Conservation (phyloP, 2,113 vertebrate genomes). For the Megaleporinus macrocephalus region DNA sequence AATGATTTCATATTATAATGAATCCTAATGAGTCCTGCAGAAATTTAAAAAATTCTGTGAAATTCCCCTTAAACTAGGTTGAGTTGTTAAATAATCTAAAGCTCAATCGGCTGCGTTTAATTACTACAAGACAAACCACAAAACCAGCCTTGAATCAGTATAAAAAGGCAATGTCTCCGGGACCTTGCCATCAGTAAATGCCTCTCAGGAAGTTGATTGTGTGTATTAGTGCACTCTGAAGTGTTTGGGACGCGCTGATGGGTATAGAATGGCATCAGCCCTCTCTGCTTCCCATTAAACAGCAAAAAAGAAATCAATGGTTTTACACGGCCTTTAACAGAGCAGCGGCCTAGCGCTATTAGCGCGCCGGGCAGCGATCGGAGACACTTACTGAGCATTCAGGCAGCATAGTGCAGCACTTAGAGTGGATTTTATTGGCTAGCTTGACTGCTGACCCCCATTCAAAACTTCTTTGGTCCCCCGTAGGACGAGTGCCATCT, state of each 20-base stretch:
- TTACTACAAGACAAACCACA: too few species aligned
- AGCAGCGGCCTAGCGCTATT: constrained; percentile 43
- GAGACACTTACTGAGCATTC: constrained; percentile 89
- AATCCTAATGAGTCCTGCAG: too few species aligned
- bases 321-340: constrained; percentile 20
- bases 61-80: too few species aligned
- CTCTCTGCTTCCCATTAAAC: constrained; percentile 18
- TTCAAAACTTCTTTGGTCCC: constrained; percentile 69
- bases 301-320: constrained; percentile 21
- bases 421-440: constrained; percentile 75
- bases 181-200: background rate
- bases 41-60: too few species aligned
- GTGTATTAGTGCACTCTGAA: constrained; percentile 13
- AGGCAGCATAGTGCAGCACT: constrained; percentile 82
- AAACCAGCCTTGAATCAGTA: background rate
- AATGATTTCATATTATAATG: too few species aligned
- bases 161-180: background rate
- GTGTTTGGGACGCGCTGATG: background rate
- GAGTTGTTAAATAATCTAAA: too few species aligned
- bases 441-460: constrained; percentile 72
- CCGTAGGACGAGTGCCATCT: constrained; percentile 61
- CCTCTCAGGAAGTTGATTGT: background rate
- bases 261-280: background rate
- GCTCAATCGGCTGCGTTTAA: too few species aligned
- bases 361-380: constrained; percentile 30